phyloP scores from a whole-genome alignment of 2,113 vertebrate genomes.

The Rostratula benghalensis region DNA sequence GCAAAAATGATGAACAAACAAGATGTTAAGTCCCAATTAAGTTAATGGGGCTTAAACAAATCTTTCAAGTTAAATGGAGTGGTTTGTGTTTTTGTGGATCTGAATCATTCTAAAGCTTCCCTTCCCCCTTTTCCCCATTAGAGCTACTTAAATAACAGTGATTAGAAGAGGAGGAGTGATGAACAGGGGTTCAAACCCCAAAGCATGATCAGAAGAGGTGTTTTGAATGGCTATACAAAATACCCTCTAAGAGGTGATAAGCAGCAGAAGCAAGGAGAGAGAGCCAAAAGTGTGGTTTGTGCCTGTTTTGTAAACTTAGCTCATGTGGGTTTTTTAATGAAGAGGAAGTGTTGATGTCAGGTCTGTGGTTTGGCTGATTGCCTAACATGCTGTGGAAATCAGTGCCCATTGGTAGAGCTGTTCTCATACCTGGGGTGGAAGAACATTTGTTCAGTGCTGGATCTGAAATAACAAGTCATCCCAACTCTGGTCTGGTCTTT shows the following conservation, averaged over 20 bases:
- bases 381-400: not conserved
- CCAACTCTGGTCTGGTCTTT: not conserved
- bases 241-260: not conserved
- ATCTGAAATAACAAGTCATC: not conserved
- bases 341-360: not conserved
- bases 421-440: not conserved
- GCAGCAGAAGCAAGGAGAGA: not conserved
- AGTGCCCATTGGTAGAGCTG: not conserved
- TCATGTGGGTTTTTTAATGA: not conserved
- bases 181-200: not conserved
- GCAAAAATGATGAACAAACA: not conserved
- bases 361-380: not conserved
- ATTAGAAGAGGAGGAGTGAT: not conserved
- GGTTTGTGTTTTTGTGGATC: not conserved
- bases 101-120: not conserved
- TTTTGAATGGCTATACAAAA: not conserved
- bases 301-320: not conserved
- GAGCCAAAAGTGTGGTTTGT: not conserved
- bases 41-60: constrained; percentile 24
- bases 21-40: not conserved
- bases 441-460: not conserved
- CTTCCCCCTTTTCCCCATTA: not conserved
- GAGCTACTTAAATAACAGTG: not conserved
- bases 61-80: not conserved
- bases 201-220: not conserved